Evolutionary conservation across 2,797 vertebrate genomes (phyloP).

Genomic region (Rhyacichthys aspro): DNA sequence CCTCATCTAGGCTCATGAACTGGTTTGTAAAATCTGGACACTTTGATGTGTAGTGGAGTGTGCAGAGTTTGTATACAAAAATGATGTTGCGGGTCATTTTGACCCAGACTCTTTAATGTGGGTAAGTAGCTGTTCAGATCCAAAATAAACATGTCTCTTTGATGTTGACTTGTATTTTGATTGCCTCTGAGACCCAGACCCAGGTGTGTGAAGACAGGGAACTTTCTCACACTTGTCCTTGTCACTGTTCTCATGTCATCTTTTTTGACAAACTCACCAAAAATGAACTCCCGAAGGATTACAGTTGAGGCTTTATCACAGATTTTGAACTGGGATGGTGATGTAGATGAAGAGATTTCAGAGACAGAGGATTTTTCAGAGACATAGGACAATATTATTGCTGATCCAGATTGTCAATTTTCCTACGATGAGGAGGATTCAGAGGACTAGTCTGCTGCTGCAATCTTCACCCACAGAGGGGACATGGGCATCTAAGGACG

Average conservation of each 20-base stretch:
- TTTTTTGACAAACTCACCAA: conserved; percentile 13
- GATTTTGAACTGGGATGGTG: conserved; percentile 15
- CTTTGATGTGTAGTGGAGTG: conserved; percentile 1
- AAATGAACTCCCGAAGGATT: conserved; percentile 19
- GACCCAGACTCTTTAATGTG: not conserved
- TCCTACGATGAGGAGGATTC: conserved; percentile 15
- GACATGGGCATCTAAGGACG: conserved; percentile 21
- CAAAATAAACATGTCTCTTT: not conserved
- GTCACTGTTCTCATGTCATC: conserved; percentile 13
- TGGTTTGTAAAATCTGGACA: not conserved
- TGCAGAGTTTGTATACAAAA: not conserved
- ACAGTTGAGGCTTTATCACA: conserved; percentile 10
- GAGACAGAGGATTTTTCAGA: conserved; percentile 18
- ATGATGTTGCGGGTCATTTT: not conserved
- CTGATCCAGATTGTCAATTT: conserved; percentile 16
- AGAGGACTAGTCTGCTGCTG: conserved; percentile 13
- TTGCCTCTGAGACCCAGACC: not conserved
- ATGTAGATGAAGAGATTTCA: conserved; percentile 18
- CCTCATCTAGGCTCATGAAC: not conserved
- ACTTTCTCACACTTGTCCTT: conserved; percentile 1
- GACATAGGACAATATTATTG: conserved; percentile 6
- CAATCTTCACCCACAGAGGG: conserved; percentile 9
- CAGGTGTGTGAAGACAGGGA: not conserved
- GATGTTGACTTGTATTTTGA: not conserved
- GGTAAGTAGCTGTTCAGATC: not conserved